Conservation (phyloP, 2,113 vertebrate genomes). For the Python bivittatus region DNA sequence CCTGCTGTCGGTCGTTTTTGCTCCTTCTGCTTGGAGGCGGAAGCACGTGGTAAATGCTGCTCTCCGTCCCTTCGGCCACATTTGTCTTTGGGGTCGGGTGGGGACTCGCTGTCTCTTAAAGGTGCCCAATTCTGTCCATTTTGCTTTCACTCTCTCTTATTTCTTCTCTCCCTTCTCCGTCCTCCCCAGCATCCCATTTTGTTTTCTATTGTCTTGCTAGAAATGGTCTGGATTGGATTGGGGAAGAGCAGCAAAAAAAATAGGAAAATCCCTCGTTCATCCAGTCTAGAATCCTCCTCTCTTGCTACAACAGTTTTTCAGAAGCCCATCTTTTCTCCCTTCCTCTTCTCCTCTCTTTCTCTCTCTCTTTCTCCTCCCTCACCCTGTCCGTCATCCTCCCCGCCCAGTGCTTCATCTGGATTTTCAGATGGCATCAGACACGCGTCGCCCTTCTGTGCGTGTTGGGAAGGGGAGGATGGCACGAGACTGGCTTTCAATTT, state of each 20-base stretch:
- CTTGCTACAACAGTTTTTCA: not conserved
- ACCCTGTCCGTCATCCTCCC: not conserved
- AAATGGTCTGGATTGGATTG: not conserved
- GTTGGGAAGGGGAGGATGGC: not conserved
- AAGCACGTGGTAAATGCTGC: not conserved
- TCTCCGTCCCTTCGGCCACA: not conserved
- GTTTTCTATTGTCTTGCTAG: not conserved
- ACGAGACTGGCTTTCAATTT: constrained; percentile 7
- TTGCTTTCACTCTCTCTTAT: not conserved
- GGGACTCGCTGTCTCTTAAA: not conserved
- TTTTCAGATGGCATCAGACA: not conserved
- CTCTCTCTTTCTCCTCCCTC: not conserved
- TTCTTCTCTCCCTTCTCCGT: not conserved
- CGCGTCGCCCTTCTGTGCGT: too few relatives aligned
- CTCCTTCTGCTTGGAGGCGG: not conserved
- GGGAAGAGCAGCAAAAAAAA: not conserved
- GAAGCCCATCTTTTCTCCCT: not conserved
- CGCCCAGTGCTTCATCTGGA: not conserved
- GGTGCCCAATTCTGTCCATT: not conserved
- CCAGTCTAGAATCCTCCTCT: not conserved
- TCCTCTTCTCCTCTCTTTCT: not conserved
- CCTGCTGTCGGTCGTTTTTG: not conserved
- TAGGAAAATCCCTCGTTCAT: not conserved
- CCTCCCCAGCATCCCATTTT: not conserved
- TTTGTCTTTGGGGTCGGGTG: not conserved